Conservation (phyloP, 2,797 vertebrate genomes). For the Epinephelus coioides region DNA sequence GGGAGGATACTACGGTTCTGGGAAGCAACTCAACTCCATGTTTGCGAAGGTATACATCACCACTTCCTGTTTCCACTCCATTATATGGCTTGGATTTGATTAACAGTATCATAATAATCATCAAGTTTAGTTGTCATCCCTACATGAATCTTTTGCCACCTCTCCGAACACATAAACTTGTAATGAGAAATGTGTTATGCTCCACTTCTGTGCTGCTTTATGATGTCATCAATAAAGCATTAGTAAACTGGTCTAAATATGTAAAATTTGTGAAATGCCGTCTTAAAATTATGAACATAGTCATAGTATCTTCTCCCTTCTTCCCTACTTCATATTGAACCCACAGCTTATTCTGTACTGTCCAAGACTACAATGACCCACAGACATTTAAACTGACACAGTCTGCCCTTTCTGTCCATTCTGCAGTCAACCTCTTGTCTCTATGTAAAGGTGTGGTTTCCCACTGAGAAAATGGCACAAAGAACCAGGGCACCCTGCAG, state of each 20-base stretch:
- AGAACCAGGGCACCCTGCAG: neutral
- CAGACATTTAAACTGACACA: neutral
- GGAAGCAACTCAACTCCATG: constrained; percentile 99
- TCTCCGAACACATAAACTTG: too few species aligned
- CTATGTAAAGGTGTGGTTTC: neutral
- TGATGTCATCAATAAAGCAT: neutral
- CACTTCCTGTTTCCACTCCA: neutral
- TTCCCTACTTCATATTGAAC: neutral
- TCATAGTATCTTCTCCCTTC: neutral
- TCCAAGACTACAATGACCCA: neutral
- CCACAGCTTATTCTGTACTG: neutral
- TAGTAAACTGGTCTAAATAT: neutral
- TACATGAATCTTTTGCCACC: neutral
- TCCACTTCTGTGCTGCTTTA: too few species aligned
- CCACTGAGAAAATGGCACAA: neutral
- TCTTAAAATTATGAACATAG: neutral
- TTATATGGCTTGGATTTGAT: neutral
- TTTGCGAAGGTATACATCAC: constrained; percentile 86
- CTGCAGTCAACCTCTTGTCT: neutral
- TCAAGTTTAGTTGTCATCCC: neutral
- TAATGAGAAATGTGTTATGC: too few species aligned
- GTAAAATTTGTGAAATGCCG: neutral
- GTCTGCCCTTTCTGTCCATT: neutral
- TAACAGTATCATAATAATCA: neutral
- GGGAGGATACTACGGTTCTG: constrained; percentile 97